phyloP scores from a whole-genome alignment of 1,140 invertebrate species.

The Tribolium castaneum region DNA sequence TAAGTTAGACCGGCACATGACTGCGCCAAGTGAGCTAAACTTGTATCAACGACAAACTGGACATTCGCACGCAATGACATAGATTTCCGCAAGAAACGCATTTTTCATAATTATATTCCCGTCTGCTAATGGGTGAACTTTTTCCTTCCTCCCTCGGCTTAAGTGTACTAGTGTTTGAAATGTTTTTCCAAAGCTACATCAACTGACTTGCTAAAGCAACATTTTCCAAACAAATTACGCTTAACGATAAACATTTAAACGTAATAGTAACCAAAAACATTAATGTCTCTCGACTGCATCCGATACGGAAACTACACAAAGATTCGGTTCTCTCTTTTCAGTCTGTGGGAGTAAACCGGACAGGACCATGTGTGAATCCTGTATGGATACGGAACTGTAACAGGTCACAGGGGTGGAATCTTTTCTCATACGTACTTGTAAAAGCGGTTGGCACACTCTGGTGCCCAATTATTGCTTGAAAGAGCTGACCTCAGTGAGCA shows the following conservation, averaged over 20 bases:
- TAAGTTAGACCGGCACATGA: constrained; percentile 43
- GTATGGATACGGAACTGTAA: constrained; percentile 34
- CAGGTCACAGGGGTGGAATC: constrained; percentile 43
- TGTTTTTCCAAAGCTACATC: constrained; percentile 1
- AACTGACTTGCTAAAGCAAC: constrained; percentile 21
- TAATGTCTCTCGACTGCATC: constrained; percentile 17
- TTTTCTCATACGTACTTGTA: constrained; percentile 46
- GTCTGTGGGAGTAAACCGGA: not conserved
- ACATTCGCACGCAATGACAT: constrained; percentile 44
- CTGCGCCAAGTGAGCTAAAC: constrained; percentile 47
- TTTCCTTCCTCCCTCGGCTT: not conserved
- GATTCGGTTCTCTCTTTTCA: not conserved
- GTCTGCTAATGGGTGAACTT: not conserved
- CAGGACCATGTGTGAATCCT: constrained; percentile 10
- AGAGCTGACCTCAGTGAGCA: constrained; percentile 37
- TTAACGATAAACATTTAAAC: constrained; percentile 31
- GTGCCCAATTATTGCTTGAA: constrained; percentile 45
- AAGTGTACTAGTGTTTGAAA: not conserved
- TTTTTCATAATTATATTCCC: constrained; percentile 19
- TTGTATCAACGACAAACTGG: constrained; percentile 41
- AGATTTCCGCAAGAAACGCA: constrained; percentile 30
- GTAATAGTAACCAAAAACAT: constrained; percentile 33
- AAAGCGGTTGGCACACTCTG: constrained; percentile 43
- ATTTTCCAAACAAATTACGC: constrained; percentile 25
- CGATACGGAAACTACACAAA: not conserved